Evolutionary conservation across 2,888 invertebrate species (phyloP).

Genomic region (Lycocerus yunnanus): DNA sequence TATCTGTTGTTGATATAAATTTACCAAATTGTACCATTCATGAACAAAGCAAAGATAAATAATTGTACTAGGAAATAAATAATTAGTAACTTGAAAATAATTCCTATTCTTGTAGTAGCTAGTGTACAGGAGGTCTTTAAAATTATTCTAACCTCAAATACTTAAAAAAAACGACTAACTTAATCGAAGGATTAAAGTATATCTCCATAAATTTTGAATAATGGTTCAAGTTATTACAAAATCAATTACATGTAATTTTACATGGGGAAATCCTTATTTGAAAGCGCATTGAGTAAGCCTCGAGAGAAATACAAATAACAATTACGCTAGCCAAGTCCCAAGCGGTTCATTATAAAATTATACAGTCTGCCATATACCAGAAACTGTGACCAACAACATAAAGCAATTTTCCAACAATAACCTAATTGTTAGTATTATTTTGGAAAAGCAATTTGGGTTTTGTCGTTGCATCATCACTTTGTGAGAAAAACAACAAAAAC

Average conservation of each 20-base stretch:
- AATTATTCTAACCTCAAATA: neutral
- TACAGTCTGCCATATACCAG: neutral
- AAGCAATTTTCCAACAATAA: neutral
- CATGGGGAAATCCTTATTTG: neutral
- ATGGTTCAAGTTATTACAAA: neutral
- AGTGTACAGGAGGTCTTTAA: neutral
- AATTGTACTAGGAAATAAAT: neutral
- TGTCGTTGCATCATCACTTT: neutral
- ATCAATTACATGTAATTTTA: neutral
- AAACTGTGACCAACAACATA: neutral
- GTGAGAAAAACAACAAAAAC: conserved; percentile 10
- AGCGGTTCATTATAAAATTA: conserved; percentile 4
- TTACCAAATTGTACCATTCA: neutral
- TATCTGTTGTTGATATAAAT: neutral
- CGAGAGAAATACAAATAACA: conserved; percentile 7
- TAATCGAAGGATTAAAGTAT: neutral
- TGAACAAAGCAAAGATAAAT: neutral
- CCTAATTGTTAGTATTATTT: neutral
- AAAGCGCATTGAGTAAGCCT: conserved; percentile 6
- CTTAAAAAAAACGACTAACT: neutral
- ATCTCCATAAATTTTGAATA: neutral
- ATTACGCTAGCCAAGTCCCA: conserved; percentile 10
- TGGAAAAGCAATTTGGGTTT: neutral
- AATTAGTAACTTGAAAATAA: neutral
- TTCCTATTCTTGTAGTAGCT: neutral